Evolutionary conservation across 2,797 vertebrate genomes (phyloP).

Genomic region (Sparidentex hasta): DNA sequence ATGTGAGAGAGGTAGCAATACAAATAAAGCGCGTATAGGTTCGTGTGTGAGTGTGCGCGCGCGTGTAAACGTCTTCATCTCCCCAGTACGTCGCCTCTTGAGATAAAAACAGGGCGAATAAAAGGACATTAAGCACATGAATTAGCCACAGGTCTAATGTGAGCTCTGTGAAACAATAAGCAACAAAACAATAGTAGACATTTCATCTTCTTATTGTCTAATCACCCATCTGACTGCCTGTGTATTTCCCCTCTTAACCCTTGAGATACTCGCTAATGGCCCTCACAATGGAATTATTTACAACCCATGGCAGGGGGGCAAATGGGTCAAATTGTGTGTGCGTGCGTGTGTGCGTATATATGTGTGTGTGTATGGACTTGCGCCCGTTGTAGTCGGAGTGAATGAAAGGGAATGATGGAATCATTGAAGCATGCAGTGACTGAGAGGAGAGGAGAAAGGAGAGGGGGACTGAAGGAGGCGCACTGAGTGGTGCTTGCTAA

Average conservation of each 20-base stretch:
- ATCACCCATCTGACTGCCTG: slow-evolving; percentile 76
- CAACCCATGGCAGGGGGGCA: slow-evolving; percentile 75
- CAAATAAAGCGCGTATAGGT: slow-evolving; percentile 50
- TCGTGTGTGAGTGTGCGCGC: not conserved
- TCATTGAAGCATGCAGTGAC: slow-evolving; percentile 85
- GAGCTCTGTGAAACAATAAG: slow-evolving; percentile 72
- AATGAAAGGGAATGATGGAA: slow-evolving; percentile 83
- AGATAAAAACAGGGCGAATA: slow-evolving; percentile 44
- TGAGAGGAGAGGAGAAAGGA: slow-evolving; percentile 44
- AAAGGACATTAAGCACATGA: slow-evolving; percentile 68
- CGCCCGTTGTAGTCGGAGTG: slow-evolving; percentile 64
- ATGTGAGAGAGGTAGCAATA: slow-evolving; percentile 54
- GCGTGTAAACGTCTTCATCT: slow-evolving; percentile 57
- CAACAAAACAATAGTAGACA: slow-evolving; percentile 70
- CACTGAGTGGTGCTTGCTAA: slow-evolving; percentile 80
- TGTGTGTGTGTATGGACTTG: slow-evolving; percentile 8
- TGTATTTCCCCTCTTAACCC: slow-evolving; percentile 77
- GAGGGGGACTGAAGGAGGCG: slow-evolving; percentile 60
- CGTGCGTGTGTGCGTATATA: slow-evolving; percentile 47
- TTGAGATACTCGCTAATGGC: slow-evolving; percentile 78
- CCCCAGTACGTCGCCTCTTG: slow-evolving; percentile 38
- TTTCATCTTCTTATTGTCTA: slow-evolving; percentile 83
- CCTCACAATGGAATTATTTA: slow-evolving; percentile 84
- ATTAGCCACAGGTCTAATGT: slow-evolving; percentile 70
- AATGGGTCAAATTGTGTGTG: slow-evolving; percentile 78